Evolutionary conservation across 1,140 invertebrate genomes (phyloP).

Genomic region (Gonioctena quinquepunctata): DNA sequence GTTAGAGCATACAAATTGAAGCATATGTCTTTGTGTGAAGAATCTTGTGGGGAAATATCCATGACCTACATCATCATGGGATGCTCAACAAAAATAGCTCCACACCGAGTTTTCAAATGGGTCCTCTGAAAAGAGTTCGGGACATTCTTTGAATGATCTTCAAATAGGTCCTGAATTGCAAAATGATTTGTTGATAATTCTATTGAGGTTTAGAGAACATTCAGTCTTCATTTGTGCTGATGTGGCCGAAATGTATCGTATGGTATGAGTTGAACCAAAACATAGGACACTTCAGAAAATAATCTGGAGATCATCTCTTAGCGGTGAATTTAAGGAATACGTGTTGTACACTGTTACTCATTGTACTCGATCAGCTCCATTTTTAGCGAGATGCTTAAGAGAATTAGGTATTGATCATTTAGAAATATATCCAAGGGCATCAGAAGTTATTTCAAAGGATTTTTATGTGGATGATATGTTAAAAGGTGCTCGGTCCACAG

Average conservation of each 20-base stretch:
- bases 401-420: conserved; percentile 28
- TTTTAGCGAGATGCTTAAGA: too few relatives aligned
- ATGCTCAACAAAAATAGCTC: not conserved
- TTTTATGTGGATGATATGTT: conserved; percentile 52
- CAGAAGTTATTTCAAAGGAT: conserved; percentile 28
- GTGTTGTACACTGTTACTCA: not conserved
- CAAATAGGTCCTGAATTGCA: conserved; percentile 39
- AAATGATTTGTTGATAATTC: conserved; percentile 7
- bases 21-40: not conserved
- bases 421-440: conserved; percentile 17
- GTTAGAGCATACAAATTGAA: not conserved
- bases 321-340: not conserved
- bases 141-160: not conserved
- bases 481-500: not conserved
- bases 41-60: not conserved
- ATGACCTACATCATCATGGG: not conserved
- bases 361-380: not conserved
- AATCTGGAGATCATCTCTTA: not conserved
- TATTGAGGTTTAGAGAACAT: not conserved
- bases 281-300: not conserved
- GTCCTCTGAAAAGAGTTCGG: conserved; percentile 39
- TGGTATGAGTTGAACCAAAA: not conserved
- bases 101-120: not conserved
- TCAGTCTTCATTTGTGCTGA: not conserved
- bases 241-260: not conserved